Evolutionary conservation across 2,113 vertebrate genomes (phyloP), one percentile per base, ranked within the genome.

Genomic region (Pluvianellus socialis): DNA sequence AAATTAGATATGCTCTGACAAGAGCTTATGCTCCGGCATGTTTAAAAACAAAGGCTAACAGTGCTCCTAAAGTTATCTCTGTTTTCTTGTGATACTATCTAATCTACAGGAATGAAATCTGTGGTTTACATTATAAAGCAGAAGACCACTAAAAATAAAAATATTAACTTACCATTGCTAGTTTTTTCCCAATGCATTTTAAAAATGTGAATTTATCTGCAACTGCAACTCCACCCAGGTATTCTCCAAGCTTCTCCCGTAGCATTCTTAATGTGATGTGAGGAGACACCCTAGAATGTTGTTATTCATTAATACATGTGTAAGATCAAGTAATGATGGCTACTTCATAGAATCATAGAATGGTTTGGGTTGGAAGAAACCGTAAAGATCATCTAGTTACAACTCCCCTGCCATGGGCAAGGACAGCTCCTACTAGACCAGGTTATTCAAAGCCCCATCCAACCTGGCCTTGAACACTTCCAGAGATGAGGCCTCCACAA

Each of bases 111-210:
- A 76, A 88, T 7, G 2, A 83, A 70, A 86, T 53, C 53, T 79
- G 45, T 83, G 14, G 22, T 83, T 83, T 86, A 53, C 15, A 70
- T 66, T 42, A 68, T 67, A 94, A 94, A 97, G 77, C 53, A 92
- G 76, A 94, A 96, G 13, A 83, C 23, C 27, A 70, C 7, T 56
- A 30, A 72, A 68, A 32, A 53, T 89, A 56, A 91, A 61, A 40
- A 7, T 12, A 63, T 8, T n/a, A 87, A 98, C 98, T 99, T 97
- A 99, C 99, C 98, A 99, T 94, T 67, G 98, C 99, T 97, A 99
- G 97, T 86, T 99, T 99, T 96, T 98, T 98, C 52, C 99, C 99
- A 95, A 99, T 98, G 94, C 98, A 99, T 97, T 99, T 99, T 94
- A 99, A 98, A 98, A 99, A 99, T 55, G 79, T 98, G 98, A 98